Percentiles rank a stretch among this genome's conserved stretches.
Evolutionary conservation across 2,888 invertebrate species (phyloP).

Genomic region (Cephus rjabovi): DNA sequence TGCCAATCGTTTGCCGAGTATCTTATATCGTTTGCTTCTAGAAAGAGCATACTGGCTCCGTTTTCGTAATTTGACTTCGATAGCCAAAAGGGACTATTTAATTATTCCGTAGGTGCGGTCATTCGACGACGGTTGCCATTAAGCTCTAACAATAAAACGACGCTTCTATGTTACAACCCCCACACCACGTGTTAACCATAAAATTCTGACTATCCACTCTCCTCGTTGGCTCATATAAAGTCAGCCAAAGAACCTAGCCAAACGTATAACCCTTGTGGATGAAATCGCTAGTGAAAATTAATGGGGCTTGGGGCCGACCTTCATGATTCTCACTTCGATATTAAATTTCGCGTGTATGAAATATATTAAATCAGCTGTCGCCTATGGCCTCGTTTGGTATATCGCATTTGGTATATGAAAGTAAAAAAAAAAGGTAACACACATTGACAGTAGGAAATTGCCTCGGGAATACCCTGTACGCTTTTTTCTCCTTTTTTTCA

Average conservation of each 20-base stretch:
- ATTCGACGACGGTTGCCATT: slow-evolving; percentile 14
- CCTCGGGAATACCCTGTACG: neutral
- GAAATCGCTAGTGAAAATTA: neutral
- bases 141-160: slow-evolving; percentile 21
- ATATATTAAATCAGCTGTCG: neutral
- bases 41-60: neutral
- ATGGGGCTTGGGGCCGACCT: neutral
- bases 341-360: neutral
- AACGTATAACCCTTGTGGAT: neutral
- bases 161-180: slow-evolving; percentile 19
- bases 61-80: neutral
- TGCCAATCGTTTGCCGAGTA: neutral
- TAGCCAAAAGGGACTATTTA: slow-evolving; percentile 6
- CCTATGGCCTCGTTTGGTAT: neutral
- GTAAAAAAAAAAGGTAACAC: neutral
- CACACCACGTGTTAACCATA: slow-evolving; percentile 21
- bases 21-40: neutral
- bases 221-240: slow-evolving; percentile 1
- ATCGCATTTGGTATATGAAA: neutral
- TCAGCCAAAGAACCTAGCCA: neutral
- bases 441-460: neutral
- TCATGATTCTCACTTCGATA: neutral
- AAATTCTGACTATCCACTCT: slow-evolving; percentile 16
- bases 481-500: neutral
- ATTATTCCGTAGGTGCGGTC: slow-evolving; percentile 9